Evolutionary conservation across 1,140 invertebrate genomes (phyloP).

Genomic region (Heliothis virescens): DNA sequence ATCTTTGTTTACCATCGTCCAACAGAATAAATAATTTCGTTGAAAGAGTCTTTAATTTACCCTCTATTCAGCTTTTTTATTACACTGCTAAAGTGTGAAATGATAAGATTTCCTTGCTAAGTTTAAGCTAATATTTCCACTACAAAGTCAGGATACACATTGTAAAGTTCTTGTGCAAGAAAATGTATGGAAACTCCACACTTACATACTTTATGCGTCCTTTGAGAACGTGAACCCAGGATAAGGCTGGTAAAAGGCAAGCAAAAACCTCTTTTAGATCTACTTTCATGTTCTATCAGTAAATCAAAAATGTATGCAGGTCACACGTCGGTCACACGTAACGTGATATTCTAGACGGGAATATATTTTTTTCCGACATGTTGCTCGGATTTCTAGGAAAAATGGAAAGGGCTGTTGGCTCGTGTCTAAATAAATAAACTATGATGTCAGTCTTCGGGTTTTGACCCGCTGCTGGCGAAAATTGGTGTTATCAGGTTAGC

Average conservation of each 20-base stretch:
- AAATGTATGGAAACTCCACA: constrained; percentile 15
- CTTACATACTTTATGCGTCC: constrained; percentile 30
- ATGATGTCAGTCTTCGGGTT: constrained; percentile 8
- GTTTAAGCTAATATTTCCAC: background rate
- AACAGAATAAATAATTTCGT: too few relatives aligned
- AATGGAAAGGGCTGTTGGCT: constrained; percentile 2
- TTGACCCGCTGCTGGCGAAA: background rate
- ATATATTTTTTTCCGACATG: background rate
- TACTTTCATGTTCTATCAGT: constrained; percentile 26
- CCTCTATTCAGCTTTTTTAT: too few relatives aligned
- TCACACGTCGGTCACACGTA: background rate
- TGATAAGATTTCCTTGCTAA: background rate
- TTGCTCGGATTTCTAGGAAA: constrained; percentile 1
- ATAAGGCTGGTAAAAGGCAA: background rate
- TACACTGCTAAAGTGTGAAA: background rate
- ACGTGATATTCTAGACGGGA: constrained; percentile 19
- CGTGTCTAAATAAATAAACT: constrained; percentile 20
- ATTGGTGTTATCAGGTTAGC: constrained; percentile 16
- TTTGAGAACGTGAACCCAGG: constrained; percentile 21
- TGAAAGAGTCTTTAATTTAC: too few relatives aligned
- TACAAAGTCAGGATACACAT: background rate
- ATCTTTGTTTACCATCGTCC: too few relatives aligned
- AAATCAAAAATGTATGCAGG: constrained; percentile 45
- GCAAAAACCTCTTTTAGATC: constrained; percentile 17
- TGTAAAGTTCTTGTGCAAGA: constrained; percentile 21